Conservation (phyloP, 2,797 vertebrate genomes). For the Xyrichtys novacula region DNA sequence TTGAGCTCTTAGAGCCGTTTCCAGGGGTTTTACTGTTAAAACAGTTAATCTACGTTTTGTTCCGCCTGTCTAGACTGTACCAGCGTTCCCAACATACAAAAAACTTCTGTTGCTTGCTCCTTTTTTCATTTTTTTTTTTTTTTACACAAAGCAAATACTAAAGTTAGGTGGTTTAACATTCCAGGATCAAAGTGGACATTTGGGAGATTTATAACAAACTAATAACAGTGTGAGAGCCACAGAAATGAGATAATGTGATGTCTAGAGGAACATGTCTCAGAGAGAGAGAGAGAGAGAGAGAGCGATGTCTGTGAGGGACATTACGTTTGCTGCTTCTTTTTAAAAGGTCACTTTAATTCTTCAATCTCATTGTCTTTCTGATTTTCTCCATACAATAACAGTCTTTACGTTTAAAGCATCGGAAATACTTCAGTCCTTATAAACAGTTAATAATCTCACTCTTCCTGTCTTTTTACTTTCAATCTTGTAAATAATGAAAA, state of each 20-base stretch:
- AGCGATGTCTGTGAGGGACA: slow-evolving; percentile 80
- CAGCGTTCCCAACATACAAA: slow-evolving; percentile 64
- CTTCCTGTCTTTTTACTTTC: slow-evolving; percentile 64
- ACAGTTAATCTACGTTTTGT: slow-evolving; percentile 79
- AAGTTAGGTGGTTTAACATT: slow-evolving; percentile 63
- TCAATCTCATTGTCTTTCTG: slow-evolving; percentile 78
- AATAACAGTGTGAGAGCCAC: slow-evolving; percentile 64
- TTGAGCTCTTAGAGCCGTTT: slow-evolving; percentile 85
- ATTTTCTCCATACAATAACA: slow-evolving; percentile 63
- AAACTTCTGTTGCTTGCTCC: slow-evolving; percentile 69
- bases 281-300: slow-evolving; percentile 54
- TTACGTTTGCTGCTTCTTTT: slow-evolving; percentile 87
- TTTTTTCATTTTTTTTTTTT: slow-evolving; percentile 55
- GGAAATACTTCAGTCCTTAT: slow-evolving; percentile 47
- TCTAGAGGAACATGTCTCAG: slow-evolving; percentile 72
- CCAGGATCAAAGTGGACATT: slow-evolving; percentile 60
- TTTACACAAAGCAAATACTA: slow-evolving; percentile 64
- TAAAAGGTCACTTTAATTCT: slow-evolving; percentile 87
- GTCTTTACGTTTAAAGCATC: slow-evolving; percentile 58
- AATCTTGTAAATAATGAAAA: slow-evolving; percentile 82
- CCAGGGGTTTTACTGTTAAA: slow-evolving; percentile 85
- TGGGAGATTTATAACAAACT: slow-evolving; percentile 65
- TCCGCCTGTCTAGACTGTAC: slow-evolving; percentile 72
- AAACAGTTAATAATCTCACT: slow-evolving; percentile 56
- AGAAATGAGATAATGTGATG: slow-evolving; percentile 73